Base-by-base conservation (phyloP, 2,888 invertebrate genomes). In the Isoperla grammatica region DNA sequence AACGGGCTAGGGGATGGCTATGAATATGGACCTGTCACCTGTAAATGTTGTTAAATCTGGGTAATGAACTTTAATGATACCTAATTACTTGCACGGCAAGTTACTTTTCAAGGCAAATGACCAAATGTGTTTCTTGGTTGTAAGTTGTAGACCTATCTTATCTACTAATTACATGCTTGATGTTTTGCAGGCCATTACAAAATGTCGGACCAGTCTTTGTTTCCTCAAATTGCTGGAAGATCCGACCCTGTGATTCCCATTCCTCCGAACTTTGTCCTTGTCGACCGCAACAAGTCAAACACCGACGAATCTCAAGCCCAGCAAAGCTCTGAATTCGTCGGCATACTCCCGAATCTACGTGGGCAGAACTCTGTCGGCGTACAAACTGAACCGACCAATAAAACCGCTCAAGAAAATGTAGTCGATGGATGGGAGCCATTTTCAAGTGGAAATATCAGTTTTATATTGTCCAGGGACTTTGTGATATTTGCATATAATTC, bases 161-260 rank as follows among this genome's bases (percentile, higher is more conserved):
- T 13, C 22, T 17, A 11, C n/a, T 29, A n/a, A 15, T 19, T 8
- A 53, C 59, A n/a, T 12, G 11, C 12, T 42, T 19, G 23, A 3
- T 6, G 58, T 9, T 9, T 46, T 54, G 12, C 59, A 20, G 88
- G 88, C 0, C 86, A 89, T 68, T 88, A 89, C 68, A 84, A 86
- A 71, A 79, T 87, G 37, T 88, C 88, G 0, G 82, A 84, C 61
- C 76, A 80, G 39, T 79, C 71, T 45, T 66, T 71, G 12, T 71
- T 71, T 2, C 70, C 78, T 22, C 68, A 75, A 59, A 73, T 76
- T 22, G 62, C 72, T 35, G 75, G 74, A 8, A 63, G 67, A 56
- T 66, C 68, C 8, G 73, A 71, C 0, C 76, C 78, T 0, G 70
- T 78, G 3, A 79, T 79, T 75, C 71, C 75, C 68, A 77, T 78